Conservation (phyloP, 1,140 invertebrate species). For the Teleopsis dalmanni region DNA sequence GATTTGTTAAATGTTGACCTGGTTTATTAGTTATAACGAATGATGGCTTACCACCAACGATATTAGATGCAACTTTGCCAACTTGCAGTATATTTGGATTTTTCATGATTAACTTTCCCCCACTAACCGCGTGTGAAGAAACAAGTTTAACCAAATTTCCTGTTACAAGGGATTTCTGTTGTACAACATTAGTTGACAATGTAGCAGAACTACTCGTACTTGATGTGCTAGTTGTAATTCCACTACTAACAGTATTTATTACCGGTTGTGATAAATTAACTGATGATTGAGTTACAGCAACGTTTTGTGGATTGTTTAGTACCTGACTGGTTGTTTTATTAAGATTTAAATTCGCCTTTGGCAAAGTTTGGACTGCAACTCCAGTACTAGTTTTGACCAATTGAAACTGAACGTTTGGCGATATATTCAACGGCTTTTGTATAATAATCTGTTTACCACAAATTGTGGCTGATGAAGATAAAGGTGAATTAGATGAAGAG, state of each 20-base stretch:
- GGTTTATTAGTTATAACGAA: constrained; percentile 44
- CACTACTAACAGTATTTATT: neutral
- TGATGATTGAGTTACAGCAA: constrained; percentile 46
- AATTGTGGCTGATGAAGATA: constrained; percentile 22
- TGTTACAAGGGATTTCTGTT: constrained; percentile 29
- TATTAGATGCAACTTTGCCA: constrained; percentile 46
- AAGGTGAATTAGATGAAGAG: neutral
- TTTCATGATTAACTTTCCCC: constrained; percentile 57
- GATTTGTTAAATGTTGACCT: constrained; percentile 47
- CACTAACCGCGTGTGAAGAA: constrained; percentile 37
- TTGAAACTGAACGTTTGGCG: constrained; percentile 37
- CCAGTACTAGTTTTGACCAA: constrained; percentile 39
- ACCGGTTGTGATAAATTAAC: constrained; percentile 5
- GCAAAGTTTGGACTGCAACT: constrained; percentile 35
- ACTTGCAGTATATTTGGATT: constrained; percentile 63
- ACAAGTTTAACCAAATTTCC: constrained; percentile 40
- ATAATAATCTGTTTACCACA: constrained; percentile 40
- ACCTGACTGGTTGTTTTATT: constrained; percentile 21
- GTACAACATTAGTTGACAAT: constrained; percentile 27
- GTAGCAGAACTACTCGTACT: neutral
- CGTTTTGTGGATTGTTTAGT: constrained; percentile 55
- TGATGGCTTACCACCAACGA: constrained; percentile 36
- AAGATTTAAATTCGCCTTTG: constrained; percentile 38
- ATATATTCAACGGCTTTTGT: constrained; percentile 35
- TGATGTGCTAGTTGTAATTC: no score